Evolutionary conservation across 2,888 invertebrate genomes (phyloP).

Genomic region (Platypus cylindrus): DNA sequence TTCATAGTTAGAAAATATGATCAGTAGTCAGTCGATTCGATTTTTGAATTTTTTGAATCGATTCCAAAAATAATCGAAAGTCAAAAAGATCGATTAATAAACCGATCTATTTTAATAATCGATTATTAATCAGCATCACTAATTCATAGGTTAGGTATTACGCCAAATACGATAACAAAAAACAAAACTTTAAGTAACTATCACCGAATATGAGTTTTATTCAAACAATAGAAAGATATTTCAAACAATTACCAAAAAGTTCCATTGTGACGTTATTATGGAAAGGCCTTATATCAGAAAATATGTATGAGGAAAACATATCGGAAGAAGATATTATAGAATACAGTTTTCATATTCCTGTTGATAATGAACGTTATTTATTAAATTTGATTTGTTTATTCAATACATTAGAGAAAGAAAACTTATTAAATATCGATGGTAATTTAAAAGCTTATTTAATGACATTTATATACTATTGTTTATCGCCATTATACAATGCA

Average conservation of each 20-base stretch:
- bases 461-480: slow-evolving; percentile 21
- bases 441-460: slow-evolving; percentile 19
- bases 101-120: no score
- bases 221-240: slow-evolving; percentile 9
- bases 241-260: slow-evolving; percentile 16
- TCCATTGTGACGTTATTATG: slow-evolving; percentile 16
- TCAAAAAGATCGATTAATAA: no score
- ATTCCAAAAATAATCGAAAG: no score
- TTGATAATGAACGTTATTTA: slow-evolving; percentile 19
- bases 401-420: slow-evolving; percentile 16
- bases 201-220: slow-evolving; percentile 15
- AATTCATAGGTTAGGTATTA: no score
- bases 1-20: no score
- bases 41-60: no score
- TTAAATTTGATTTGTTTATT: slow-evolving; percentile 17
- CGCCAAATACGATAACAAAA: no score
- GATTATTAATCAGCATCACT: no score
- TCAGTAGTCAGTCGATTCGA: no score
- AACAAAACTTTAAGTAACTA: no score
- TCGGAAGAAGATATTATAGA: slow-evolving; percentile 17
- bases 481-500: slow-evolving; percentile 14
- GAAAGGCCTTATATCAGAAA: slow-evolving; percentile 18
- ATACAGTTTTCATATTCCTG: slow-evolving; percentile 21
- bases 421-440: slow-evolving; percentile 18
- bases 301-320: slow-evolving; percentile 12